These are phyloP conservation scores for Actinemys pallida DNA, from an alignment of 2,113 vertebrate species.

Conservation along the genomic window DNA sequence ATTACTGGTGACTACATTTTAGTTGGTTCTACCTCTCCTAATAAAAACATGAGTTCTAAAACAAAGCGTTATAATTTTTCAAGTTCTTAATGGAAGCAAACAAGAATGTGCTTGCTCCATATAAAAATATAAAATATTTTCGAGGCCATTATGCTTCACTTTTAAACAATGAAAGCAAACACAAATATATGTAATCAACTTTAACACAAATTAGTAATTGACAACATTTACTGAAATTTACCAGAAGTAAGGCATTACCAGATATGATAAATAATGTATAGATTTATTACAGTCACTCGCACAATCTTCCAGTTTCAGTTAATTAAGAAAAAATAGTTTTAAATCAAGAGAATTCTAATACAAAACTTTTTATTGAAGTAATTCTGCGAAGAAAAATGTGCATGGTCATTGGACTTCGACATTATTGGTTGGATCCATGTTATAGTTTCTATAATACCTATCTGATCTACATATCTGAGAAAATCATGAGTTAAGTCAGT, in stretches of 20 bases:
- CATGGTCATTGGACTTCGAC: constrained; percentile 32
- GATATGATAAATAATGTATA: not conserved
- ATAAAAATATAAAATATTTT: not conserved
- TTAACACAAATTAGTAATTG: constrained; percentile 2
- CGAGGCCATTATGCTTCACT: constrained; percentile 6
- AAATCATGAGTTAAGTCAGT: constrained; percentile 63
- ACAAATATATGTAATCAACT: not conserved
- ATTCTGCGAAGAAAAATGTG: constrained; percentile 15
- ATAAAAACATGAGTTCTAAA: not conserved
- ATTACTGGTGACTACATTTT: not conserved
- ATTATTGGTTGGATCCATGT: constrained; percentile 43
- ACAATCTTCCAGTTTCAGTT: not conserved
- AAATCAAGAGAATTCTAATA: not conserved
- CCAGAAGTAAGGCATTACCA: not conserved
- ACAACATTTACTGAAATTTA: not conserved
- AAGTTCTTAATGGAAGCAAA: not conserved
- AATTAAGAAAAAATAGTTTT: not conserved
- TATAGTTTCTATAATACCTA: constrained; percentile 38
- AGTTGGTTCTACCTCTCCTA: not conserved
- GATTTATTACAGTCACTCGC: not conserved
- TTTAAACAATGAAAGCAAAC: constrained; percentile 32
- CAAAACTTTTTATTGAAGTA: not conserved
- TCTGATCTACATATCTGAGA: constrained; percentile 51
- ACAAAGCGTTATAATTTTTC: not conserved
- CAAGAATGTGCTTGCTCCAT: not conserved